A percentile compares a stretch with the other conserved stretches of the same genome.
Conservation (phyloP, 2,113 vertebrate species). For the Tachycineta bicolor region DNA sequence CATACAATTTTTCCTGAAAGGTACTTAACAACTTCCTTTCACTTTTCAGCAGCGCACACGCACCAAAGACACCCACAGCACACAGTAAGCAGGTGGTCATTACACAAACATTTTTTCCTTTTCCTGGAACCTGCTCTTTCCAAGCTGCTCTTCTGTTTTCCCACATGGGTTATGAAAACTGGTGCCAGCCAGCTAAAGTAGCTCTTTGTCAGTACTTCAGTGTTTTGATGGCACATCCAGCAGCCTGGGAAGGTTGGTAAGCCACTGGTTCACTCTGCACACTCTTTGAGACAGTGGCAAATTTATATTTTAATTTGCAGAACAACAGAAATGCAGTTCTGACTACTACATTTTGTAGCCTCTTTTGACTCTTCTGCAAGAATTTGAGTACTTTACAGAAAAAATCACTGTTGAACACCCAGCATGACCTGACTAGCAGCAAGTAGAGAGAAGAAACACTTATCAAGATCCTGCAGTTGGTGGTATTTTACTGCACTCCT, state of each 20-base stretch:
- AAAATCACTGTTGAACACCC: not conserved
- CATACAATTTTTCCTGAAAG: not conserved
- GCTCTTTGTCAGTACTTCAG: not conserved
- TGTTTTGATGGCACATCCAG: not conserved
- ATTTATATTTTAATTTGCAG: not conserved
- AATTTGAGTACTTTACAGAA: not conserved
- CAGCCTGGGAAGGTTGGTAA: not conserved
- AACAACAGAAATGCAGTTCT: not conserved
- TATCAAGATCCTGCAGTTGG: not conserved
- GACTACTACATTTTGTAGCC: not conserved
- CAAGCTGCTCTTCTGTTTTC: not conserved
- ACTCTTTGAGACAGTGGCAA: not conserved
- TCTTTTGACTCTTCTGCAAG: not conserved
- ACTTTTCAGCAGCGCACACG: not conserved
- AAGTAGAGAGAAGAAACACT: not conserved
- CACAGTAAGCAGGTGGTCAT: rapidly evolving
- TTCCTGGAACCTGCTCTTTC: not conserved
- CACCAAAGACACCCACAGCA: not conserved
- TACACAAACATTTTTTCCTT: not conserved
- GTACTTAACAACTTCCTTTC: not conserved
- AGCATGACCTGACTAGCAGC: not conserved
- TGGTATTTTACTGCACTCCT: not conserved
- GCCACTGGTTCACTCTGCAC: not conserved
- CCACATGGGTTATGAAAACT: not conserved
- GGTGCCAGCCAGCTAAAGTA: not conserved